Conservation (phyloP, 30 jellyfish, hydroid and myxozoan species). For the Hydractinia symbiolongicarpus region DNA sequence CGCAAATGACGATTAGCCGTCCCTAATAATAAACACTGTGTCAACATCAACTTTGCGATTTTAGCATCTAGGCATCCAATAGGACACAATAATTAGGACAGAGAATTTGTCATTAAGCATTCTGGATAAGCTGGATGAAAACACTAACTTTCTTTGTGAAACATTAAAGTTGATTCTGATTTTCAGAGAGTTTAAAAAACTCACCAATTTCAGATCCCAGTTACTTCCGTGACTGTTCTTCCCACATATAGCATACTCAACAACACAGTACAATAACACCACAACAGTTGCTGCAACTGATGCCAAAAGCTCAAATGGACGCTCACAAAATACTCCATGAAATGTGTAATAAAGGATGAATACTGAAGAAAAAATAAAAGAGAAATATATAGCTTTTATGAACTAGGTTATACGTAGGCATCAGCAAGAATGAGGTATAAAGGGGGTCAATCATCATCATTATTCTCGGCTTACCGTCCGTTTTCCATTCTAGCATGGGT, state of each 20-base stretch:
- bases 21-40: constrained; percentile 39
- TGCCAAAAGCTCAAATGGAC: constrained; percentile 81
- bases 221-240: not conserved
- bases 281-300: constrained; percentile 58
- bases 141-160: not conserved
- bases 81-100: not conserved
- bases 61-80: not conserved
- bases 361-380: constrained; percentile 23
- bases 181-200: not conserved
- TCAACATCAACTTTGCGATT: not conserved
- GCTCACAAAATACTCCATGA: constrained; percentile 73
- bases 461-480: too few species aligned
- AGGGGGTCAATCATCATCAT: too few species aligned
- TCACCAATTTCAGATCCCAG: constrained; percentile 17
- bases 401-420: too few species aligned
- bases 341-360: constrained; percentile 52
- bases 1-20: constrained; percentile 63
- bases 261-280: constrained; percentile 67
- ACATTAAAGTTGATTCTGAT: not conserved
- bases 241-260: constrained; percentile 46
- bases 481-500: too few species aligned
- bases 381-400: too few species aligned
- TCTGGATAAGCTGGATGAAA: not conserved
- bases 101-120: not conserved
- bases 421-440: too few species aligned